These are phyloP conservation scores for Oscheius sp. DNA, from an alignment of 2,888 invertebrate genomes.

Conservation along the genomic window DNA sequence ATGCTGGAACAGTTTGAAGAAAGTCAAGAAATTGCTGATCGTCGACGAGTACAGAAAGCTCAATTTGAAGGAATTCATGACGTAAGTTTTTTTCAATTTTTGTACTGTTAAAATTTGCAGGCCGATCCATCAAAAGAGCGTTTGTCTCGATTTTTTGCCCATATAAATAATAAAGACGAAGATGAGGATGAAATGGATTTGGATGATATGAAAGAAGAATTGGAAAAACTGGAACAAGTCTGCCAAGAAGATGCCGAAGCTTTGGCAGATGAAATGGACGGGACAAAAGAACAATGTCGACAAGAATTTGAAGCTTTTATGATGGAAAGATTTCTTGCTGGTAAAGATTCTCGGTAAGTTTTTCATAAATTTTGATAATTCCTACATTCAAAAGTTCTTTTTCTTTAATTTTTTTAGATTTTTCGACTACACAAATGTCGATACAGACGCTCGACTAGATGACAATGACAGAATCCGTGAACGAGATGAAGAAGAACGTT, in stretches of 20 bases:
- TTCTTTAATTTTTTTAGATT: conserved; percentile 46
- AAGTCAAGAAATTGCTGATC: conserved; percentile 50
- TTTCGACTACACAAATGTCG: conserved; percentile 62
- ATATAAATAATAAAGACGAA: conserved; percentile 31
- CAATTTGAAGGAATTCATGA: conserved; percentile 48
- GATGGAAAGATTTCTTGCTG: conserved; percentile 65
- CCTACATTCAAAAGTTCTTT: neutral
- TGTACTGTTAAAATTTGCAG: conserved; percentile 12
- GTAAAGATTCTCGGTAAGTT: conserved; percentile 57
- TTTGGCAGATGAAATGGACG: conserved; percentile 44
- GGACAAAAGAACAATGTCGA: conserved; percentile 51
- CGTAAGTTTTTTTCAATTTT: conserved; percentile 3
- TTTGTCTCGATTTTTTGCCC: conserved; percentile 28
- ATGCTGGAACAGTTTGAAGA: conserved; percentile 62
- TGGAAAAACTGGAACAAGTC: conserved; percentile 50
- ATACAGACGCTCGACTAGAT: conserved; percentile 37
- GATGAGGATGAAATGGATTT: conserved; percentile 42
- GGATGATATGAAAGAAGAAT: conserved; percentile 45
- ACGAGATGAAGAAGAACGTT: conserved; percentile 65
- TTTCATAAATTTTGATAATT: conserved; percentile 8
- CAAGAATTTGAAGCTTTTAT: conserved; percentile 64
- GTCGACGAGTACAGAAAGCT: conserved; percentile 56
- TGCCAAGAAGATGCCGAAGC: conserved; percentile 45
- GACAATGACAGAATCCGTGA: conserved; percentile 55
- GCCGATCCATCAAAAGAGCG: conserved; percentile 5